Conservation (phyloP, 1,140 invertebrate genomes). For the Danaus melanippus region DNA sequence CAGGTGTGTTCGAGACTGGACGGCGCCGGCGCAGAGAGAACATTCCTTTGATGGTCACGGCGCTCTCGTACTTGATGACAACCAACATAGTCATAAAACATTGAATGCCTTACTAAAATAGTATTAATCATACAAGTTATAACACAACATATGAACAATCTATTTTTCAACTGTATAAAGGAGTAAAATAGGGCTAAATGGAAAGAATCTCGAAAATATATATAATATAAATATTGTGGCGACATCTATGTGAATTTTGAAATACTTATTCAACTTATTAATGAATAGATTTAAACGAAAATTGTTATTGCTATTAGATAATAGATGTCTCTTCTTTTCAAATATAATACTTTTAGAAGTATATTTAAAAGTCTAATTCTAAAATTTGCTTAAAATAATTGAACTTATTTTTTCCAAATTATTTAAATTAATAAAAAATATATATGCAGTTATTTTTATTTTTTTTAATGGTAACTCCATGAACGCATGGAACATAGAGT, state of each 20-base stretch:
- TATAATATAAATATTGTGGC: slow-evolving; percentile 4
- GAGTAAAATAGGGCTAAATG: too few species aligned
- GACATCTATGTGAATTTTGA: slow-evolving; percentile 8
- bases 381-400: neutral
- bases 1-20: slow-evolving; percentile 65
- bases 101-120: slow-evolving; percentile 2
- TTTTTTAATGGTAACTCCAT: slow-evolving; percentile 30
- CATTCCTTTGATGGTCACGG: slow-evolving; percentile 47
- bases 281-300: too few species aligned
- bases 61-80: slow-evolving; percentile 32
- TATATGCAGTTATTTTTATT: slow-evolving; percentile 1
- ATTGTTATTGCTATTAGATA: slow-evolving; percentile 20
- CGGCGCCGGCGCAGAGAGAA: slow-evolving; percentile 50
- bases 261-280: too few species aligned
- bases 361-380: neutral
- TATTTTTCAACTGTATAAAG: too few species aligned
- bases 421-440: neutral
- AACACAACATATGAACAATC: too few species aligned
- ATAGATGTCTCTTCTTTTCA: slow-evolving; percentile 20
- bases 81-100: slow-evolving; percentile 20
- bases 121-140: too few species aligned
- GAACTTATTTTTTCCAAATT: too few species aligned
- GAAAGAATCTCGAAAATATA: neutral
- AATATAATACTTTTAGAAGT: neutral
- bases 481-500: slow-evolving; percentile 41